Evolutionary conservation across 2,797 vertebrate genomes (phyloP).

Genomic region (Danio kyathit): DNA sequence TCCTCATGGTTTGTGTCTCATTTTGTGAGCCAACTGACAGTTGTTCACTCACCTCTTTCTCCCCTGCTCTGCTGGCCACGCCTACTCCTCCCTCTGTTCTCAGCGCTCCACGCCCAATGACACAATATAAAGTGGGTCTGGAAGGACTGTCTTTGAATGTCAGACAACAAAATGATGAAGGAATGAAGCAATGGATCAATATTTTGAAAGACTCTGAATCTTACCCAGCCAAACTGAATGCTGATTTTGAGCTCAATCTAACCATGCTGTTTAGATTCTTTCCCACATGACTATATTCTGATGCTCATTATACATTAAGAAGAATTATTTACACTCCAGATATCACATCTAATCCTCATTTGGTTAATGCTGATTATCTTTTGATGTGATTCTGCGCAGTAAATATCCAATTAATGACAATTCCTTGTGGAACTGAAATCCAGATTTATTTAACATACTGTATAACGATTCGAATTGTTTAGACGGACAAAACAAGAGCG

Average conservation of each 20-base stretch:
- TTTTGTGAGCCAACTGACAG: no score
- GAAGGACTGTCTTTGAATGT: no score
- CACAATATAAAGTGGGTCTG: no score
- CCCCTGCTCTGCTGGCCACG: no score
- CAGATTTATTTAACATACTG: background rate
- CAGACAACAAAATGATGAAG: background rate
- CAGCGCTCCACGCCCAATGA: no score
- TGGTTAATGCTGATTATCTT: background rate
- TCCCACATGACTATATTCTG: background rate
- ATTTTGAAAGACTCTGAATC: background rate
- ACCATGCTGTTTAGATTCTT: background rate
- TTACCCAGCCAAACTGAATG: background rate
- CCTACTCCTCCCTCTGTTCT: no score
- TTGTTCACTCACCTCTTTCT: no score
- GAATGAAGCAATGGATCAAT: accelerated
- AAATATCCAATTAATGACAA: background rate
- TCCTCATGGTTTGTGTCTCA: no score
- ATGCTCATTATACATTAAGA: background rate
- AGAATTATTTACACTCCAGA: background rate
- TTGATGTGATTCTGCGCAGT: background rate
- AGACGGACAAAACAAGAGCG: background rate
- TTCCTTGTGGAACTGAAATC: no score
- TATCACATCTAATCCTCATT: background rate
- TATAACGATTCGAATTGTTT: background rate
- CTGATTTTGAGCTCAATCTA: background rate